phyloP scores from a whole-genome alignment of 1,140 invertebrate genomes.

The Calephelis virginiensis region DNA sequence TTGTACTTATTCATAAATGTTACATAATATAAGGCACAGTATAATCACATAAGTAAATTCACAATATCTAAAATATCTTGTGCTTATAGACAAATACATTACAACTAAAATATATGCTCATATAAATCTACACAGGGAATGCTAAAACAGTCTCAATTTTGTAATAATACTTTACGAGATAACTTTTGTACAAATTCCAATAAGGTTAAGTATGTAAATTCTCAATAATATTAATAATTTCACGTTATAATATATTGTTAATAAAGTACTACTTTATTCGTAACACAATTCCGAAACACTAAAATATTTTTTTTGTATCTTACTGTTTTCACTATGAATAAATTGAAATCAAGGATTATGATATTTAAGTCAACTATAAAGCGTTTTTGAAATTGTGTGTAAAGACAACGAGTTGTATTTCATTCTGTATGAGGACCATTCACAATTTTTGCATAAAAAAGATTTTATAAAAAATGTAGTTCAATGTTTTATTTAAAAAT shows the following conservation, averaged over 20 bases:
- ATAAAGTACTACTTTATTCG: not conserved
- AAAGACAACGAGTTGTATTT: no score
- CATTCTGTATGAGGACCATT: no score
- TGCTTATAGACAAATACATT: conserved; percentile 30
- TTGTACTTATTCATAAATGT: conserved; percentile 4
- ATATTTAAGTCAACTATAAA: not conserved
- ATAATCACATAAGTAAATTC: conserved; percentile 41
- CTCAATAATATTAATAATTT: no score
- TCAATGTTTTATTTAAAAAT: no score
- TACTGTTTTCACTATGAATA: conserved; percentile 2
- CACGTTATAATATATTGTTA: no score
- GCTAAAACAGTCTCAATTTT: conserved; percentile 35
- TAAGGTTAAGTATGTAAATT: no score
- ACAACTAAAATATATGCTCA: conserved; percentile 32
- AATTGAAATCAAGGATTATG: not conserved
- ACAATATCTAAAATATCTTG: conserved; percentile 31
- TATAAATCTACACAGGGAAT: conserved; percentile 32
- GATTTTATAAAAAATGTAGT: no score
- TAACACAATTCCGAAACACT: not conserved
- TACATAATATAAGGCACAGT: conserved; percentile 45
- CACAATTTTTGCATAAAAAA: no score
- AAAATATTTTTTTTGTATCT: not conserved
- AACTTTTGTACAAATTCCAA: no score
- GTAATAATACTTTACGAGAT: conserved; percentile 11
- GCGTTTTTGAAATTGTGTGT: not conserved